Evolutionary conservation across 1,140 invertebrate species (phyloP).

Genomic region (Babylonia areolata): DNA sequence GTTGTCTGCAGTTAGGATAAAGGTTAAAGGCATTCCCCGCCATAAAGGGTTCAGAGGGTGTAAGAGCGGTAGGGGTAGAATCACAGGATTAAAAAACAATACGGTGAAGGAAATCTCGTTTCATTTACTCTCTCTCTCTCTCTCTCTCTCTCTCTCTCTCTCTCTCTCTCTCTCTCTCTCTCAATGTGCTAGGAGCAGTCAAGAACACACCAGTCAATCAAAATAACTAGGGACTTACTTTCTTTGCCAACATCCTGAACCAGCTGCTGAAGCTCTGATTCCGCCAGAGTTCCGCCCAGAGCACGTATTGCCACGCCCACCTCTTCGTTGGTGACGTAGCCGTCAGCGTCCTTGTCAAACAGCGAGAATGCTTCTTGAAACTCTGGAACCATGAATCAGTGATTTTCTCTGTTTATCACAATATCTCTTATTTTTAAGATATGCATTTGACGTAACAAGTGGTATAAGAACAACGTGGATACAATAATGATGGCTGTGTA

Average conservation of each 20-base stretch:
- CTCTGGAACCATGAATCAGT: constrained; percentile 42
- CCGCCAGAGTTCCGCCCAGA: constrained; percentile 98
- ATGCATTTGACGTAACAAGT: no score
- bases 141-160: no score
- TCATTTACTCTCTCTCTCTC: no score
- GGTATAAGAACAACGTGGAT: no score
- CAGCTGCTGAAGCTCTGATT: constrained; percentile 99
- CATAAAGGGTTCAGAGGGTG: not conserved
- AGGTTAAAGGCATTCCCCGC: not conserved
- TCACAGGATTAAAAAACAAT: not conserved
- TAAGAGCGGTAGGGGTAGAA: not conserved
- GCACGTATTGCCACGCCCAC: constrained; percentile 99
- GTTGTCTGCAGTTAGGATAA: constrained; percentile 85
- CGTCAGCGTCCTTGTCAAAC: constrained; percentile 87
- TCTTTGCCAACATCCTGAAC: constrained; percentile 89
- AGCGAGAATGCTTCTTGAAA: constrained; percentile 58
- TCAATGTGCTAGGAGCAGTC: no score
- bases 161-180: no score
- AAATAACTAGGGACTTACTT: no score
- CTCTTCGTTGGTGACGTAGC: constrained; percentile 99
- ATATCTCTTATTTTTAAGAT: no score
- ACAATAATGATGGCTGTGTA: no score
- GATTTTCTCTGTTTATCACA: no score
- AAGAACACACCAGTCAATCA: not conserved
- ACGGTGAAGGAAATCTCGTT: not conserved